Evolutionary conservation across 2,888 invertebrate species (phyloP), one percentile per base, ranked within the genome.

Genomic region (Catocala fraxini): DNA sequence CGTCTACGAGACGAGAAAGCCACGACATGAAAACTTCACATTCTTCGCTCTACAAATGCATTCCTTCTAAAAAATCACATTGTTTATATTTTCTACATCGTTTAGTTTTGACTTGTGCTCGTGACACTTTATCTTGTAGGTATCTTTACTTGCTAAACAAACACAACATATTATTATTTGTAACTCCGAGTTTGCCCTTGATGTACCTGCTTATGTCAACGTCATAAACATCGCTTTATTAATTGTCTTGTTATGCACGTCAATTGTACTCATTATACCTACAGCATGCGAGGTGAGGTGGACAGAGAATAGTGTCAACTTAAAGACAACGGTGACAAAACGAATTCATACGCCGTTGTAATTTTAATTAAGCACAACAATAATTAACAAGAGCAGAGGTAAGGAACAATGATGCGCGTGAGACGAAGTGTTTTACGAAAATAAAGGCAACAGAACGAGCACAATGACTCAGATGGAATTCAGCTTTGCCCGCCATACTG

Each of bases 381-480:
- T 72, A 72, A 77, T 76, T 76, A 77, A 75, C 79, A 79, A 79
- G 74, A 77, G 71, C 61, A 79, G 77, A 82, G 80, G 79, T 84
- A 84, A 83, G 68, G 83, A 82, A 92, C 91, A 92, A 91, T 92
- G 91, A 92, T 90, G 89, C 82, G 86, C 87, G 85, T 81, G 81
- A 85, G 85, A 87, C 89, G 88, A 90, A 92, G 92, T 91, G 89
- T 91, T 93, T 92, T 88, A 92, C 92, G 84, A 93, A 94, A 94
- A 93, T 93, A 93, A 93, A 92, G 92, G 90, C 89, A 89, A 89
- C 90, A 88, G 88, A 94, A 91, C 91, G 91, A 83, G 93, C 93
- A 94, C 93, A 94, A 94, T 94, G 93, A 94, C 93, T 93, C 93
- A 93, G 89, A 90, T 89, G 94, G 94, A 93, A 94, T 93, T 89